Evolutionary conservation across 2,113 vertebrate genomes (phyloP), one percentile per base, ranked within the genome.

Genomic region (Melanerpes formicivorus): DNA sequence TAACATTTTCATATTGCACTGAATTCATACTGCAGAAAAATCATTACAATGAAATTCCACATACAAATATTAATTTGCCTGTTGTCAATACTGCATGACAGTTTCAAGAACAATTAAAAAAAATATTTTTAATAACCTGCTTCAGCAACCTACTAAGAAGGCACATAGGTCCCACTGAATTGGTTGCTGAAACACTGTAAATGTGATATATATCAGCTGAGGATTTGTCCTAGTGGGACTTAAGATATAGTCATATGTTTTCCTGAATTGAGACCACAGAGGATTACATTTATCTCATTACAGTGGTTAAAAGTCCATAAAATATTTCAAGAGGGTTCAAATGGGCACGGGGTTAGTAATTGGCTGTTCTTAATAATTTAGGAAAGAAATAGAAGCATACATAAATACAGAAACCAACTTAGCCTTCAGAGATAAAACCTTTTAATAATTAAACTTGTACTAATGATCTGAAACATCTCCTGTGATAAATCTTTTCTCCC

Each of bases 361-460:
- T 23, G 16, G 37, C 9, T 78, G 25, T 34, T 89, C 30, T 76
- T 89, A 82, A 54, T 93, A 91, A 71, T 64, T 34, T 54, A 67
- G 37, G 34, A 80, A 83, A 52, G 52, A 77, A 90, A 29, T 10
- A 72, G 19, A 67, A 71, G 32, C 27, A 30, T 10, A 27, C 46
- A 69, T n/a, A 88, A 81, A 71, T 87, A 64, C 73, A 83, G 59
- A 83, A 87, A 73, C 44, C 90, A 32, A 32, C 9, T 52, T 70
- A 84, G 78, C 44, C 67, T 72, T 56, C 40, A 73, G 89, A 94
- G 87, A 70, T 40, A 78, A 95, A 95, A 77, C 44, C 81, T 73
- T 82, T 93, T 74, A 94, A 93, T 95, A 93, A 96, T 94, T 95
- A 87, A 95, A 74, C n/a, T 89, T 96, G 77, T 90, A 59, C 74